Evolutionary conservation across 2,888 invertebrate species (phyloP), one percentile per base, ranked within the genome.

Genomic region (Carabus problematicus): DNA sequence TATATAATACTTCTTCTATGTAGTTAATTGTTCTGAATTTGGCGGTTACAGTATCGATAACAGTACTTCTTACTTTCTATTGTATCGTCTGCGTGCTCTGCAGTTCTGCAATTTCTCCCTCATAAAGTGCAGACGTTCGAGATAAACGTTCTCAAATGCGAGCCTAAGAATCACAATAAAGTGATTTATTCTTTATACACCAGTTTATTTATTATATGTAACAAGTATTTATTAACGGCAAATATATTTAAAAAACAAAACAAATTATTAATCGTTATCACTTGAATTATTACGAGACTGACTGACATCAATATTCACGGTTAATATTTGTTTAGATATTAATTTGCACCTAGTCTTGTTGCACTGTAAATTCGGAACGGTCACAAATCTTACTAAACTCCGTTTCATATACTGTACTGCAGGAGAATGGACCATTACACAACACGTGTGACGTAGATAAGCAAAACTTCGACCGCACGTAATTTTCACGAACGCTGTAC

Each of bases 31-130:
- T n/a, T 45, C 11, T 45, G 45, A 45, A 12, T 11, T 16, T 60
- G 60, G 29, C 39, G 19, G 18, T 41, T 16, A 64, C 12, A 40
- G 12, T 42, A 64, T 64, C 29, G 45, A 45, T 45, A 61, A 60
- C n/a, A 45, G 49, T 40, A 64, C 64, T 55, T 55, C 64, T 64
- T 64, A 64, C 64, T 64, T 64, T 64, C 64, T 64, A 43, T 19
- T 19, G 64, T 64, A 64, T 42, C 12, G 29, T 61, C 39, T 61
- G 16, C 18, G 45, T 16, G 16, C 18, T 16, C 60, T 19, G 6
- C 55, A 19, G 39, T 55, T 54, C 8, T 14, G 8, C 43, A 1
- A 54, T 43, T 52, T 64, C 29, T 39, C 47, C 39, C 64, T 41
- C 19, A 64, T 8, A n/a, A 29, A 29, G 18, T 56, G 42, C 39